Base-by-base conservation (phyloP, 2,888 invertebrate species). In the Melipona bicolor region DNA sequence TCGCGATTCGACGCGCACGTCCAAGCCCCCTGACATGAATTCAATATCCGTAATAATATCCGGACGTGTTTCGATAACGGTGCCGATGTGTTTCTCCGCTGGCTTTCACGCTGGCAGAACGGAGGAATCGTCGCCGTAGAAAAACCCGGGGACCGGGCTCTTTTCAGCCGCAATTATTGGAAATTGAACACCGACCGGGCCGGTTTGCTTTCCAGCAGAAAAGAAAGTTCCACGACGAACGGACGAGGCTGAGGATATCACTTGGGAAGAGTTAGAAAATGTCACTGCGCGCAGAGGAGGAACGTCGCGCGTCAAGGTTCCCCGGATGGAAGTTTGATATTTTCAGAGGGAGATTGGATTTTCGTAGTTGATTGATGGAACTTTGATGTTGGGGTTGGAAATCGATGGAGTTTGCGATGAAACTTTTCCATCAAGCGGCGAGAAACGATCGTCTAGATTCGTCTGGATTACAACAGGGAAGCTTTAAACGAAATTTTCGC, bases 41-140 rank as follows among this genome's bases (percentile, higher is more conserved):
- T 77, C 80, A 84, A 85, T 85, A 85, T 85, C 85, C 85, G 85
- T 77, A 78, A 85, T 85, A 84, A 85, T 85, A 84, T 85, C 85
- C 85, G 84, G 59, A 79, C 81, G 77, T 71, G 67, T 68, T 56
- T 69, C 79, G 62, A 68, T 78, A 62, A 24, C 27, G 19, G 11
- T 15, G 17, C 49, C 36, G 61, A 32, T 50, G n/a, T 54, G 83
- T 77, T 74, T 52, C 70, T 52, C 43, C 3, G 2, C 36, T 52
- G 56, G 24, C 65, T 65, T 78, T 61, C 65, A 24, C 65, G 67
- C 24, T 50, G 54, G 27, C 32, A 4, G 49, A 67, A 27, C 56
- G 36, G 49, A 72, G n/a, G 27, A 65, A 19, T 9, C 19, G 19
- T 6, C 15, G n/a, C 61, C 61, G 36, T 24, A n/a, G 59, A 50